Evolutionary conservation across 1,140 invertebrate genomes (phyloP).

Genomic region (Acromyrmex echinatior): DNA sequence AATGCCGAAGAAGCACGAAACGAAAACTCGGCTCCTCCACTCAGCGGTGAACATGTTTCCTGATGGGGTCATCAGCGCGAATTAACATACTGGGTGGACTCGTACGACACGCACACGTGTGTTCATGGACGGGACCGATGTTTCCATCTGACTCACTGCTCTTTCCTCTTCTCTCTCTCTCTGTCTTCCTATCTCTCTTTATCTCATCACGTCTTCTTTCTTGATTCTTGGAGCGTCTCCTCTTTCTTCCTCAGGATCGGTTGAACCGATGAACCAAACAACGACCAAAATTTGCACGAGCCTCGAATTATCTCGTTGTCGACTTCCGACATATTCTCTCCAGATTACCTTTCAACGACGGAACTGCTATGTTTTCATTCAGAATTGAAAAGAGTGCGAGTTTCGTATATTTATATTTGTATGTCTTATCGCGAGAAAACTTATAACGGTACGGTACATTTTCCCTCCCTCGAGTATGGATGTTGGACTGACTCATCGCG

Average conservation of each 20-base stretch:
- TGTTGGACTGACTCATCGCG: slow-evolving; percentile 60
- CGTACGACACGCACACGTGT: slow-evolving; percentile 75
- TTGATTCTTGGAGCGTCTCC: not conserved
- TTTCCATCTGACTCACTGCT: slow-evolving; percentile 73
- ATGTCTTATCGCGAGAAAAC: not conserved
- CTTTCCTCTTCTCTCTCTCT: slow-evolving; percentile 1
- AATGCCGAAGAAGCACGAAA: slow-evolving; percentile 64
- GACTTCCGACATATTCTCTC: slow-evolving; percentile 7
- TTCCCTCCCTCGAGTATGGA: not conserved
- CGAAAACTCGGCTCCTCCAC: slow-evolving; percentile 77
- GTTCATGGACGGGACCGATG: slow-evolving; percentile 49
- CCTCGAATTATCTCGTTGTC: slow-evolving; percentile 22
- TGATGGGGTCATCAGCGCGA: slow-evolving; percentile 84
- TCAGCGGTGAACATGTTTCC: slow-evolving; percentile 80
- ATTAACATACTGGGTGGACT: slow-evolving; percentile 82
- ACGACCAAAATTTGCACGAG: slow-evolving; percentile 45
- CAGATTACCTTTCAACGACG: not conserved
- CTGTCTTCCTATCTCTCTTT: not conserved
- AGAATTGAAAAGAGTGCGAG: not conserved
- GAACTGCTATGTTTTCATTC: not conserved
- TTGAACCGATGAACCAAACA: slow-evolving; percentile 4
- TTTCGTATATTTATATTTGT: not conserved
- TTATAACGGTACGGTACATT: slow-evolving; percentile 14
- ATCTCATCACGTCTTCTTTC: not conserved
- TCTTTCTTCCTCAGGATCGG: not conserved